Evolutionary conservation across 2,888 invertebrate species (phyloP).

Genomic region (Tetramorium bicarinatum): DNA sequence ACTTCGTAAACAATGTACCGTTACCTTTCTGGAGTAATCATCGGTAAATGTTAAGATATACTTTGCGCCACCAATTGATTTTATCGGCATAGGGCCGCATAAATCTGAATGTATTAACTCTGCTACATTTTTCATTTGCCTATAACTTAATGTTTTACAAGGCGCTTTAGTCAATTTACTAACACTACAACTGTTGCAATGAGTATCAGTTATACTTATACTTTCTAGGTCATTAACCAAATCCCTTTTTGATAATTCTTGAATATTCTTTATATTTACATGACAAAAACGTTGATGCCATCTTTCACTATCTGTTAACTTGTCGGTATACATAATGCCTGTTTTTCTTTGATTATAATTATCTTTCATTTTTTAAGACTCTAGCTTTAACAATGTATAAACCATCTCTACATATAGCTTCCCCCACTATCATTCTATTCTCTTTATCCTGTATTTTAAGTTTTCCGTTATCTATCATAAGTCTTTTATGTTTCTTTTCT

Average conservation of each 20-base stretch:
- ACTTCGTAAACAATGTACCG: conserved; percentile 10
- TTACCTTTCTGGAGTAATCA: conserved; percentile 44
- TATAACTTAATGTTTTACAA: not conserved
- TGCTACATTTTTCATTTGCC: conserved; percentile 22
- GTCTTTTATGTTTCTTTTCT: conserved; percentile 33
- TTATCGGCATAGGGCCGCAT: conserved; percentile 25
- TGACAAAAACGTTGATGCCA: conserved; percentile 40
- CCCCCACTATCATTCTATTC: conserved; percentile 35
- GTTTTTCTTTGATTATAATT: not conserved
- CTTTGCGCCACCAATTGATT: conserved; percentile 29
- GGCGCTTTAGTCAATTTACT: conserved; percentile 26
- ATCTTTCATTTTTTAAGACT: not conserved
- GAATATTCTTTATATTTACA: conserved; percentile 16
- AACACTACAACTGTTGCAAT: conserved; percentile 6
- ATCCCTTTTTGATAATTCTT: conserved; percentile 4
- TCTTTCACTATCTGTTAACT: not conserved
- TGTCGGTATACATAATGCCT: not conserved
- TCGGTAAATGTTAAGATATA: conserved; percentile 39
- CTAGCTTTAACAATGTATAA: conserved; percentile 32
- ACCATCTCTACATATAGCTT: conserved; percentile 23
- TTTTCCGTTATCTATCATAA: conserved; percentile 31
- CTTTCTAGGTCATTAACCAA: conserved; percentile 27
- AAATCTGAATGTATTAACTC: conserved; percentile 35
- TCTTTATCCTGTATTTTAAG: conserved; percentile 11
- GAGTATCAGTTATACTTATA: not conserved